Percentiles rank a stretch among this genome's conserved stretches.
Evolutionary conservation across 2,888 invertebrate species (phyloP).

Genomic region (Oscheius sp.): DNA sequence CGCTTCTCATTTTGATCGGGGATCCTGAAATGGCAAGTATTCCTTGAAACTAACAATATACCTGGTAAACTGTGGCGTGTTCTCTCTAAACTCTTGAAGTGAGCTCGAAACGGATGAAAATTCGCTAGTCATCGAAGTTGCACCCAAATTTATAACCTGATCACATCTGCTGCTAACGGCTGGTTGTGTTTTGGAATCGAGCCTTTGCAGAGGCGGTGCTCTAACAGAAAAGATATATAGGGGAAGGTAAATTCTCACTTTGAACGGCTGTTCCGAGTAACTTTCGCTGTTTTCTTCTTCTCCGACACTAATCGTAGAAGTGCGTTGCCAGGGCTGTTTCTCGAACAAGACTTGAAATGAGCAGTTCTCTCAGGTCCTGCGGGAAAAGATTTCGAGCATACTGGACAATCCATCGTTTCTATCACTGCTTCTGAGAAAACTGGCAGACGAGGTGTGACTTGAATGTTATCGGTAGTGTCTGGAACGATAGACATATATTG

Average conservation of each 20-base stretch:
- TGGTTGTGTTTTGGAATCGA: too few relatives aligned
- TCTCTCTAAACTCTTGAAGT: conserved; percentile 10
- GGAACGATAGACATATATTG: too few relatives aligned
- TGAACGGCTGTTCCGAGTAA: conserved; percentile 39
- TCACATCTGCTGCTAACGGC: conserved; percentile 3
- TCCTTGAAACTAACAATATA: not conserved
- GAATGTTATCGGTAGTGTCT: not conserved
- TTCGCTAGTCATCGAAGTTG: conserved; percentile 38
- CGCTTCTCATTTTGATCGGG: conserved; percentile 45
- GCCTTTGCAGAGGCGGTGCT: conserved; percentile 7
- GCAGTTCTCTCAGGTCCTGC: conserved; percentile 46
- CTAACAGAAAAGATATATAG: conserved; percentile 13
- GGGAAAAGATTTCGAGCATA: conserved; percentile 39
- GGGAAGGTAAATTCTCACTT: conserved; percentile 18
- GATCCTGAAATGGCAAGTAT: conserved; percentile 8
- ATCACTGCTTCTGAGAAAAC: conserved; percentile 7
- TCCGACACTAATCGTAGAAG: conserved; percentile 40
- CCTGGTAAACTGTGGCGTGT: conserved; percentile 38
- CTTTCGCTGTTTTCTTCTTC: conserved; percentile 39
- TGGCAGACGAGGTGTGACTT: conserved; percentile 25
- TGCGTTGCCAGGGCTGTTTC: conserved; percentile 27
- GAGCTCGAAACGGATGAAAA: not conserved
- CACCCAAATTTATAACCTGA: conserved; percentile 36
- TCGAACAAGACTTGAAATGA: conserved; percentile 44
- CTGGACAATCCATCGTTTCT: conserved; percentile 45